Conservation (phyloP, 2,888 invertebrate genomes). For the Cordilura impudica region DNA sequence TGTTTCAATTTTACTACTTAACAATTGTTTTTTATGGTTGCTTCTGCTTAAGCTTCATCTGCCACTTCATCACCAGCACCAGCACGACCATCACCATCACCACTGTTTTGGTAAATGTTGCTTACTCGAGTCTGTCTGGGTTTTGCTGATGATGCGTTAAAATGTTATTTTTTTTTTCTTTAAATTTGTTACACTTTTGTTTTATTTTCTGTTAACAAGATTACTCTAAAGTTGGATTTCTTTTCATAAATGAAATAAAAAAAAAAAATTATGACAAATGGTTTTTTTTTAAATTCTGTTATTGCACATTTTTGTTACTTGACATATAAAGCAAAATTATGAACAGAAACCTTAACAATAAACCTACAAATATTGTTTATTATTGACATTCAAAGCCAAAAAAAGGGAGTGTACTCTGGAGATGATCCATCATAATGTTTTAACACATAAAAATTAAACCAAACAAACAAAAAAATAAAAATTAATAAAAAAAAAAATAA, state of each 20-base stretch:
- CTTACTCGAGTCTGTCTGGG: background rate
- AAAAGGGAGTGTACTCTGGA: conserved; percentile 42
- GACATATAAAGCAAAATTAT: background rate
- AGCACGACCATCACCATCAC: too few relatives aligned
- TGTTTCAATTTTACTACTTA: conserved; percentile 41
- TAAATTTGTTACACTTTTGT: conserved; percentile 61
- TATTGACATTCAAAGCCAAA: conserved; percentile 8
- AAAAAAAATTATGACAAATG: conserved; percentile 59
- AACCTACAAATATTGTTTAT: conserved; percentile 6
- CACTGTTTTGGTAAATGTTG: conserved; percentile 3
- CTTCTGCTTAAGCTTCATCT: conserved; percentile 17
- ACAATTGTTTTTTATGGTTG: conserved; percentile 50
- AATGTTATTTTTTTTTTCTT: conserved; percentile 59
- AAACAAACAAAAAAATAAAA: too few relatives aligned
- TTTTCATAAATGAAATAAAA: background rate
- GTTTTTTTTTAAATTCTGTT: conserved; percentile 28
- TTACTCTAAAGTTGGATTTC: background rate
- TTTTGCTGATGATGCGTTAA: conserved; percentile 49
- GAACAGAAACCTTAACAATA: background rate
- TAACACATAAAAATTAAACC: background rate
- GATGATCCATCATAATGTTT: conserved; percentile 47
- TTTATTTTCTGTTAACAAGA: conserved; percentile 41
- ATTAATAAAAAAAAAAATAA: too few relatives aligned
- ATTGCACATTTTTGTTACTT: conserved; percentile 28
- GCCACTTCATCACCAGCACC: conserved; percentile 39